Evolutionary conservation across 2,797 vertebrate genomes (phyloP).

Genomic region (Hapalemur alaotrensis): DNA sequence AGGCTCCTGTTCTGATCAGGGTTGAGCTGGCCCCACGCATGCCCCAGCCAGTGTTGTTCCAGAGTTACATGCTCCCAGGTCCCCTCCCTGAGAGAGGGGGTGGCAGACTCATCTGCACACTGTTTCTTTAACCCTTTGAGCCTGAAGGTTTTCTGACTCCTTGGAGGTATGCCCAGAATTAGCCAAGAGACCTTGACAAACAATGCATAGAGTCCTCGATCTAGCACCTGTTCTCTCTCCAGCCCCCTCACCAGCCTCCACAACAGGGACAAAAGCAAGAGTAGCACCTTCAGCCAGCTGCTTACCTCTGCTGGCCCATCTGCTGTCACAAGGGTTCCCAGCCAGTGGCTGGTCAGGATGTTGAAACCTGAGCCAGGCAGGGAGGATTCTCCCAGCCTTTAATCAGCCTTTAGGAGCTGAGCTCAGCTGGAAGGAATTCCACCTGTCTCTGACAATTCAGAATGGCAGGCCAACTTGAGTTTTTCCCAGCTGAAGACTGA

Average conservation of each 20-base stretch:
- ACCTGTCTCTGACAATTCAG: conserved; percentile 48
- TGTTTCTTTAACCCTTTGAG: conserved; percentile 58
- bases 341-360: conserved; percentile 32
- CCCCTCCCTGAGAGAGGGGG: conserved; percentile 60
- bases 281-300: conserved; percentile 44
- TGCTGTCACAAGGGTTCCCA: neutral
- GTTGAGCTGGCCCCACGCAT: conserved; percentile 84
- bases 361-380: conserved; percentile 56
- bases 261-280: neutral
- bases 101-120: neutral
- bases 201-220: neutral
- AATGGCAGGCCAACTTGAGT: neutral
- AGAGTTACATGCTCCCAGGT: conserved; percentile 67
- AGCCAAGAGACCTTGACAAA: conserved; percentile 21
- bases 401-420: conserved; percentile 50
- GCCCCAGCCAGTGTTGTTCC: conserved; percentile 83
- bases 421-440: conserved; percentile 70
- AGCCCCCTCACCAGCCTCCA: conserved; percentile 55
- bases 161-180: conserved; percentile 40
- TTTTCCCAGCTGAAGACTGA: conserved; percentile 16
- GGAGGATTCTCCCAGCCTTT: conserved; percentile 59
- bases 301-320: neutral
- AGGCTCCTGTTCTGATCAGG: conserved; percentile 86
- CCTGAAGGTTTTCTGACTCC: conserved; percentile 15
- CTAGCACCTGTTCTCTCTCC: conserved; percentile 14